Conservation (phyloP, 2,797 vertebrate species). For the Melanitta fusca region DNA sequence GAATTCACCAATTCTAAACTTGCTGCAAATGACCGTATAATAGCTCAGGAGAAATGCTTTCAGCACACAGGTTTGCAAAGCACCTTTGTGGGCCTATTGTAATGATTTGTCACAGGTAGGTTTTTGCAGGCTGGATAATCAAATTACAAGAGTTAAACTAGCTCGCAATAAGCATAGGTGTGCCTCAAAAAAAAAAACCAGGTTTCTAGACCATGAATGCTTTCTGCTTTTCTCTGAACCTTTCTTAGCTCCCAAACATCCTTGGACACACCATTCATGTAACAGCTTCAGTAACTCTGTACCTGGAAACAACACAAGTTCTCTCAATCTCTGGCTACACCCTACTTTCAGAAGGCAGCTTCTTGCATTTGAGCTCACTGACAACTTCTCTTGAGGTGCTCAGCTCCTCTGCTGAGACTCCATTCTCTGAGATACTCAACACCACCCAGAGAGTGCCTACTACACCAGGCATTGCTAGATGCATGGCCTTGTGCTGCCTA, state of each 20-base stretch:
- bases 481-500: background rate
- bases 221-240: background rate
- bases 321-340: too few species aligned
- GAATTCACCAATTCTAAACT: background rate
- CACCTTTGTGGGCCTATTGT: background rate
- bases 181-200: background rate
- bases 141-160: background rate
- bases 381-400: background rate
- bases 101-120: background rate
- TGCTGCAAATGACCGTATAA: background rate
- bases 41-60: background rate
- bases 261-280: background rate
- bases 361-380: background rate
- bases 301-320: background rate
- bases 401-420: background rate
- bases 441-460: rapidly evolving
- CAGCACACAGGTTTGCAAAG: background rate
- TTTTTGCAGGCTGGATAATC: background rate
- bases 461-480: rapidly evolving
- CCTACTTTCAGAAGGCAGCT: too few species aligned
- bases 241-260: background rate
- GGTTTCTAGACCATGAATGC: background rate
- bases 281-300: too few species aligned
- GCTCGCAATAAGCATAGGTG: background rate
- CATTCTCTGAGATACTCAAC: background rate